These are phyloP conservation scores for Catostylus mosaicus DNA, from an alignment of 30 jellyfish, hydroid and myxozoan genomes.

Conservation along the genomic window DNA sequence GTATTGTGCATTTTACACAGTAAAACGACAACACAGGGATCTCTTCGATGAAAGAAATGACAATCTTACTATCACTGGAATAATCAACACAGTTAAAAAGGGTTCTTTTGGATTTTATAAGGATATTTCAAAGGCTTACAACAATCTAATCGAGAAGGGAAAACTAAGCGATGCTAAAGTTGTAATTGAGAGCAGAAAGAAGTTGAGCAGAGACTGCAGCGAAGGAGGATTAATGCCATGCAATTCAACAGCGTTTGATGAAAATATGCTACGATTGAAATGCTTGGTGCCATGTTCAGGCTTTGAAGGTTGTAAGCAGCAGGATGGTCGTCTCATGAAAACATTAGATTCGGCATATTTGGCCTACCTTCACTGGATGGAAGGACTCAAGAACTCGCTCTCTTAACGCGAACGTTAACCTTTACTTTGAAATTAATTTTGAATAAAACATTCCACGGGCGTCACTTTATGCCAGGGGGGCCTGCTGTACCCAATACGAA, in stretches of 20 bases:
- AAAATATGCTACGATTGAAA: slow-evolving; percentile 1
- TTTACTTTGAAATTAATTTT: too few relatives aligned
- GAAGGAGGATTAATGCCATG: background rate
- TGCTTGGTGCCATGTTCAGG: slow-evolving; percentile 31
- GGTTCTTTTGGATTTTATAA: slow-evolving; percentile 2
- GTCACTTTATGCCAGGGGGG: too few relatives aligned
- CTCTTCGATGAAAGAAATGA: slow-evolving; percentile 20
- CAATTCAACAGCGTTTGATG: background rate
- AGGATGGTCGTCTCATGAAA: slow-evolving; percentile 6
- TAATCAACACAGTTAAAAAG: background rate
- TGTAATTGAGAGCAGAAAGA: background rate
- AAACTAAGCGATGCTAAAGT: background rate
- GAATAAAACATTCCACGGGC: too few relatives aligned
- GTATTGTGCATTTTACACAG: slow-evolving; percentile 30
- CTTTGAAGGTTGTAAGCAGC: slow-evolving; percentile 6
- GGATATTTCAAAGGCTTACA: background rate
- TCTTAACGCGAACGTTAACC: too few relatives aligned
- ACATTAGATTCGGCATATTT: background rate
- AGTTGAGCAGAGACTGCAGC: background rate
- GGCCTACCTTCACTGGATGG: background rate
- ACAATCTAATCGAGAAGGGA: background rate
- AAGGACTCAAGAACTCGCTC: too few relatives aligned
- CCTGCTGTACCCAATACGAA: too few relatives aligned
- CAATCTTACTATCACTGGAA: slow-evolving; percentile 3
- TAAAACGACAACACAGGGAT: slow-evolving; percentile 20